phyloP scores from a whole-genome alignment of 1,140 invertebrate species.

The Phthorimaea operculella region DNA sequence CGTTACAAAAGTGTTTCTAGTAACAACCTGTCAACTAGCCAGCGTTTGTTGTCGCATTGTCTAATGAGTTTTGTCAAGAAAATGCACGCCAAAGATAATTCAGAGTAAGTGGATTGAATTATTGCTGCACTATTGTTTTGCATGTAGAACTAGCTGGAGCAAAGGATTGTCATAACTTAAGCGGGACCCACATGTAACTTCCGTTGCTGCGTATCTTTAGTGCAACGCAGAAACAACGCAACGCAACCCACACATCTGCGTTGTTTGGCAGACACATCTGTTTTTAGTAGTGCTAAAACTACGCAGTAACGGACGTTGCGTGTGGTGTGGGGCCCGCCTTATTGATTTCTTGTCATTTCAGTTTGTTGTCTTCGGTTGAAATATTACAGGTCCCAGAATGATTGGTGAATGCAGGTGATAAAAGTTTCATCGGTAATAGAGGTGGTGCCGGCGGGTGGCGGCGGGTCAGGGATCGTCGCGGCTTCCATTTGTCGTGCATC shows the following conservation, averaged over 20 bases:
- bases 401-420: constrained; percentile 18
- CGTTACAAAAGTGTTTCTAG: constrained; percentile 24
- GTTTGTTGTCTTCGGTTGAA: constrained; percentile 1
- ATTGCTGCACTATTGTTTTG: not conserved
- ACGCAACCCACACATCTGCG: too few relatives aligned
- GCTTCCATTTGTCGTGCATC: constrained; percentile 45
- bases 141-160: not conserved
- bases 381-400: constrained; percentile 12
- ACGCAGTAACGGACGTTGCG: too few relatives aligned
- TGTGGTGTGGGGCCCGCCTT: too few relatives aligned
- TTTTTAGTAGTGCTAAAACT: too few relatives aligned
- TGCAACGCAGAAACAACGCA: too few relatives aligned
- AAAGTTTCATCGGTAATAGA: constrained; percentile 13
- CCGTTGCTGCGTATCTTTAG: too few relatives aligned
- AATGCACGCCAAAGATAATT: not conserved
- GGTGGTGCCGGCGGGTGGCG: constrained; percentile 17
- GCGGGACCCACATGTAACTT: too few relatives aligned
- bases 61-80: constrained; percentile 13
- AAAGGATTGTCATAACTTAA: not conserved
- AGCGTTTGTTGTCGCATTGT: constrained; percentile 19
- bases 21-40: constrained; percentile 31
- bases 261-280: too few relatives aligned
- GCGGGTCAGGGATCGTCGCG: constrained; percentile 32
- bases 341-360: not conserved
- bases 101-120: not conserved